phyloP scores from a whole-genome alignment of 1,140 invertebrate species.

The Pectinophora gossypiella region DNA sequence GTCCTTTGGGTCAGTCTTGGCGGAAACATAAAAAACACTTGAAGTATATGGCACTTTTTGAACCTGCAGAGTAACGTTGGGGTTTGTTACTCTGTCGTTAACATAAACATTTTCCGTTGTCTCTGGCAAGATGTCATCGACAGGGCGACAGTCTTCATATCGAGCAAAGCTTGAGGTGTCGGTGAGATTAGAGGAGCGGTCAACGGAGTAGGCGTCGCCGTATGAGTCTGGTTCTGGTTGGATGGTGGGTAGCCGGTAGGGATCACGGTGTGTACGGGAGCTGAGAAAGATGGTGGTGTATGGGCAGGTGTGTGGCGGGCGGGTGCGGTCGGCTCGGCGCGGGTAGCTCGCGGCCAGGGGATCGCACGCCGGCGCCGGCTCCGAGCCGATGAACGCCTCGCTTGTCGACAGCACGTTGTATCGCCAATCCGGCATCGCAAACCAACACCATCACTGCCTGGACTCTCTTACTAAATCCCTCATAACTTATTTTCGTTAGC shows the following conservation, averaged over 20 bases:
- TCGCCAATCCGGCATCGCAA: slow-evolving; percentile 72
- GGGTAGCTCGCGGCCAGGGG: slow-evolving; percentile 63
- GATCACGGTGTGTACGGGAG: slow-evolving; percentile 41
- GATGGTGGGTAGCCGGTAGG: slow-evolving; percentile 41
- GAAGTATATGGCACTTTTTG: slow-evolving; percentile 67
- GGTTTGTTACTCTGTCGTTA: slow-evolving; percentile 31
- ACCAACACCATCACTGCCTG: slow-evolving; percentile 52
- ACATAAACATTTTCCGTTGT: slow-evolving; percentile 26
- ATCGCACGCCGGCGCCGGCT: slow-evolving; percentile 41
- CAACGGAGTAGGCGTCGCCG: slow-evolving; percentile 64
- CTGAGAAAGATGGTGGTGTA: slow-evolving; percentile 66
- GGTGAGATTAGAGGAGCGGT: slow-evolving; percentile 72
- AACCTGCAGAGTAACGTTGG: slow-evolving; percentile 46
- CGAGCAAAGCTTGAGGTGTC: slow-evolving; percentile 73
- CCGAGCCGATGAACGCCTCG: slow-evolving; percentile 64
- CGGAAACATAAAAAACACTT: slow-evolving; percentile 63
- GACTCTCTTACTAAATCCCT: slow-evolving; percentile 5
- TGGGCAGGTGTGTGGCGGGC: slow-evolving; percentile 59
- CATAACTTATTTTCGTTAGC: slow-evolving; percentile 19
- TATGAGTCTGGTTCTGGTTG: slow-evolving; percentile 54
- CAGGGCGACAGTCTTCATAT: slow-evolving; percentile 66
- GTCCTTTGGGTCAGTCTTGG: slow-evolving; percentile 51
- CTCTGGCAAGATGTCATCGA: slow-evolving; percentile 42
- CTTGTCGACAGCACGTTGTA: slow-evolving; percentile 73
- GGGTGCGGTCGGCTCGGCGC: slow-evolving; percentile 53